phyloP scores from a whole-genome alignment of 2,113 vertebrate species.

The Nothoprocta perdicaria region DNA sequence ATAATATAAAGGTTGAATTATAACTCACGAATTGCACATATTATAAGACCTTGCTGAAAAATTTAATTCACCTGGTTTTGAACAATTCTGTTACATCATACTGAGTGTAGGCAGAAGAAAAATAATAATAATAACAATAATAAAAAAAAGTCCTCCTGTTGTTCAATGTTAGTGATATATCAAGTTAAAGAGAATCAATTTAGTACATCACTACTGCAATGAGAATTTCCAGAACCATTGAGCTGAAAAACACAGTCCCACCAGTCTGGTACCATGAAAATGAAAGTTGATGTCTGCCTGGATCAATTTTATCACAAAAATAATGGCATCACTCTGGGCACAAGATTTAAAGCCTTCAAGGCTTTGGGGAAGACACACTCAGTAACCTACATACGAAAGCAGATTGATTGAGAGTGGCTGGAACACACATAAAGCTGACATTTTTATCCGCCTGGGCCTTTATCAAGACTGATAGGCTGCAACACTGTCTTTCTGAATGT shows the following conservation, averaged over 20 bases:
- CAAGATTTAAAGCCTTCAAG: slow-evolving; percentile 42
- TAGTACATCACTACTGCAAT: slow-evolving; percentile 39
- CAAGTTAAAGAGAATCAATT: slow-evolving; percentile 48
- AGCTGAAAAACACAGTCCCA: slow-evolving; percentile 70
- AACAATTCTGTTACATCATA: background rate
- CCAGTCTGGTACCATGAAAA: slow-evolving; percentile 65
- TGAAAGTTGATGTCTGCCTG: slow-evolving; percentile 56
- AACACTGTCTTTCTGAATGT: slow-evolving; percentile 23
- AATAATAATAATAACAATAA: background rate
- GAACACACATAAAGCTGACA: slow-evolving; percentile 36
- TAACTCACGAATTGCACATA: background rate
- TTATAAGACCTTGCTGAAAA: background rate
- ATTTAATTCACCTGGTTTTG: background rate
- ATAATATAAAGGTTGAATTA: background rate
- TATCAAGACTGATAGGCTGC: slow-evolving; percentile 41
- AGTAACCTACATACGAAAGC: slow-evolving; percentile 18
- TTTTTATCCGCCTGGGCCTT: slow-evolving; percentile 10
- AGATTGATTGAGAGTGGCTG: slow-evolving; percentile 51
- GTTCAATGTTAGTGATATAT: background rate
- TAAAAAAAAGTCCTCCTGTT: background rate
- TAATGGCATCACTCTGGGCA: slow-evolving; percentile 24
- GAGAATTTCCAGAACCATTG: slow-evolving; percentile 65
- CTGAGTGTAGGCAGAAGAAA: background rate
- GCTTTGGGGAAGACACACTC: slow-evolving; percentile 44
- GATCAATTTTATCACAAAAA: slow-evolving; percentile 53